Percentiles rank a stretch among this genome's conserved stretches.
These are phyloP conservation scores for Percopsis transmontana DNA, from an alignment of 2,113 vertebrate species.

Conservation along the genomic window DNA sequence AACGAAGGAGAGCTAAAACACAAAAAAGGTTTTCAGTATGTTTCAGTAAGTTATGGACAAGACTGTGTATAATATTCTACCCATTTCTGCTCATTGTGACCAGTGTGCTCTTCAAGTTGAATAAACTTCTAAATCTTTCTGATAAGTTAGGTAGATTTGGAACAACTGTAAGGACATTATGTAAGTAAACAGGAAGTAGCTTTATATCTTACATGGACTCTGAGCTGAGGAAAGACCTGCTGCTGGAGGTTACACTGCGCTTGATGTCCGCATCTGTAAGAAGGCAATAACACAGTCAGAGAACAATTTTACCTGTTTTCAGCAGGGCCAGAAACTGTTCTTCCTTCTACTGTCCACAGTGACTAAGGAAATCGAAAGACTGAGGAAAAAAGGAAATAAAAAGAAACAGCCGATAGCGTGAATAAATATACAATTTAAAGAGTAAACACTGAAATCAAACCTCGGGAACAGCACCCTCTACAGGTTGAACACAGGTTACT, in stretches of 20 bases:
- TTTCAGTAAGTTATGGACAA: too few species aligned
- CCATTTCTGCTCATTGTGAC: too few species aligned
- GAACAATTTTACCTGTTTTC: background rate
- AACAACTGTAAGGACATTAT: too few species aligned
- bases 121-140: too few species aligned
- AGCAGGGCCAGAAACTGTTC: background rate
- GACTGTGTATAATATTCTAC: too few species aligned
- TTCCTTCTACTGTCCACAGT: slow-evolving; percentile 1
- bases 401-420: background rate
- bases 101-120: too few species aligned
- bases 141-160: too few species aligned
- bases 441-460: background rate
- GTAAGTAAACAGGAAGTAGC: background rate
- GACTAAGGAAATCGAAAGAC: background rate
- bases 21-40: background rate
- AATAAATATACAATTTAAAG: background rate
- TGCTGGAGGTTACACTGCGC: slow-evolving; percentile 75
- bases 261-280: slow-evolving; percentile 89
- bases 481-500: background rate
- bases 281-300: background rate
- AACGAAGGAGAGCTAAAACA: slow-evolving; percentile 83
- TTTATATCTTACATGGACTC: slow-evolving; percentile 83
- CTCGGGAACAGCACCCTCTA: background rate
- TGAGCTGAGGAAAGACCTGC: slow-evolving; percentile 82
- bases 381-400: background rate